Base-by-base conservation (phyloP, 2,888 invertebrate species). In the Andrena bucephala region DNA sequence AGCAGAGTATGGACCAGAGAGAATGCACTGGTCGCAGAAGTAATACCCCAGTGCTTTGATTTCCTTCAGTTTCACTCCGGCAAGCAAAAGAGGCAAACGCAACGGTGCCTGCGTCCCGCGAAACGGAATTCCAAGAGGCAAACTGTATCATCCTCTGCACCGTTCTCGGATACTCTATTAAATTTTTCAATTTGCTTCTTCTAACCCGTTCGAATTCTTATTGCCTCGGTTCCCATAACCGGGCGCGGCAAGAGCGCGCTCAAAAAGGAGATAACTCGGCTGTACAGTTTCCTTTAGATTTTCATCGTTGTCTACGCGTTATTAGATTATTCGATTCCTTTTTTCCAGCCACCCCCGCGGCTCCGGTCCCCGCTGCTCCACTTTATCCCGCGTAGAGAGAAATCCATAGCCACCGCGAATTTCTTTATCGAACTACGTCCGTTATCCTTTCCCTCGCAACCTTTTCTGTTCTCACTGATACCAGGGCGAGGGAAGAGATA, bases 111-210 rank as follows among this genome's bases (percentile, higher is more conserved):
- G 42, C 42, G n/a, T 20, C 57, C 48, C 48, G 10, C 42, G 13
- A 13, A 20, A 48, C 57, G 20, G 42, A 42, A 63, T 63, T 42
- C 42, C 8, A 29, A n/a, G 60, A 60, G 29, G 31, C 59, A 24
- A 10, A 3, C 50, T 2, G 42, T 50, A 73, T 66, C 73, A 33
- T 66, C 48, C 42, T 42, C 42, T 5, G 42, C 13, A 10, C 42
- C 65, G 60, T 70, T 52, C 36, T 31, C 42, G 63, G 42, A 57
- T 62, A 50, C 27, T 24, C 66, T 48, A 54, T 81, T 67, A 81
- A 63, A 77, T 77, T 77, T 81, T 81, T 68, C 71, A 81, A 60
- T 72, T 76, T 72, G 66, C 48, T 59, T 57, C 77, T 42, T 65
- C 57, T 27, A 62, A 57, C 54, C 33, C 71, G 52, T 13, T 67